phyloP scores from a whole-genome alignment of 1,140 invertebrate genomes.

The Zaprionus nigranus region DNA sequence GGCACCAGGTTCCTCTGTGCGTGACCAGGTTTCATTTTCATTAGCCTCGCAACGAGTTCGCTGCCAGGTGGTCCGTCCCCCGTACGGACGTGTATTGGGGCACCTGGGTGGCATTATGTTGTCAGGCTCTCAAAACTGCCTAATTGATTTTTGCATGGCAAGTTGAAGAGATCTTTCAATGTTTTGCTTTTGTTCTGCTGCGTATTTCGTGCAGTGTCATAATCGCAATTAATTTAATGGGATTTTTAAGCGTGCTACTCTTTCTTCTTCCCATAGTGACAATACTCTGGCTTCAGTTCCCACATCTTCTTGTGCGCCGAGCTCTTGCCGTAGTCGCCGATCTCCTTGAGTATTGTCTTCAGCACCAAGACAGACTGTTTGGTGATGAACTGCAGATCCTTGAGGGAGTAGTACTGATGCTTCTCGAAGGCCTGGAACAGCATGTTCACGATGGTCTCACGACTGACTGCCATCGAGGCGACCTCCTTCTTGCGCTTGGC shows the following conservation, averaged over 20 bases:
- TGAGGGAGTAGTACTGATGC: constrained; percentile 28
- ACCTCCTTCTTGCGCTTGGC: constrained; percentile 6
- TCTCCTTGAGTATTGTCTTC: constrained; percentile 24
- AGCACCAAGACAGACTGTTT: constrained; percentile 22
- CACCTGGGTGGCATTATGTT: constrained; percentile 74
- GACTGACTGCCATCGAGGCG: constrained; percentile 5
- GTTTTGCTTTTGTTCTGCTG: neutral
- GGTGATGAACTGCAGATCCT: constrained; percentile 23
- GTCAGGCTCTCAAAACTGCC: constrained; percentile 59
- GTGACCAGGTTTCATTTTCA: constrained; percentile 79
- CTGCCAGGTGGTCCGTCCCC: constrained; percentile 36
- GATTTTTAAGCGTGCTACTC: constrained; percentile 7
- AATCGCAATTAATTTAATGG: constrained; percentile 50
- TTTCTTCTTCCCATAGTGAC: constrained; percentile 12
- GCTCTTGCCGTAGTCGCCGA: constrained; percentile 21
- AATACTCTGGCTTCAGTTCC: constrained; percentile 31
- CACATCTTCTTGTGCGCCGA: constrained; percentile 3
- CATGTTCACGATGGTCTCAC: constrained; percentile 18
- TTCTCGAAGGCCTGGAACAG: constrained; percentile 34
- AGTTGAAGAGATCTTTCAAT: constrained; percentile 22
- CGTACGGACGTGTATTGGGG: constrained; percentile 34
- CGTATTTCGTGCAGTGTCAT: constrained; percentile 41
- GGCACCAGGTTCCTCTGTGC: constrained; percentile 36
- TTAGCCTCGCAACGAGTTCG: constrained; percentile 25
- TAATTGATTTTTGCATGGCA: constrained; percentile 68